These are phyloP conservation scores for Leucopsar rothschildi DNA, from an alignment of 2,113 vertebrate genomes.

Conservation along the genomic window DNA sequence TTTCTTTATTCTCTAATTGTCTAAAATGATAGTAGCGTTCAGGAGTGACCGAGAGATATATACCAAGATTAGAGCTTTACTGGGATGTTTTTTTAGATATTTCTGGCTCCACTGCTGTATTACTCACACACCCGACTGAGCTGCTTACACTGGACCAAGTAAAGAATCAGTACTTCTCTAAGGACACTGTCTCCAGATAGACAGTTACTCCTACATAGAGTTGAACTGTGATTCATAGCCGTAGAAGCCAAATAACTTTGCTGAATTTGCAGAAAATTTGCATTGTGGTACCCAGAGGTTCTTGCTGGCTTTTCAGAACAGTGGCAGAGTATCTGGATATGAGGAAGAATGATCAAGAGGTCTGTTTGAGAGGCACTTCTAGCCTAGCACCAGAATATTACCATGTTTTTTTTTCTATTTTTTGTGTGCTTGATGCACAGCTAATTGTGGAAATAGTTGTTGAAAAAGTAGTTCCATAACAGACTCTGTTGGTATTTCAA, in stretches of 20 bases:
- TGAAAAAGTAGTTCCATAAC: not conserved
- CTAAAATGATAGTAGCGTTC: not conserved
- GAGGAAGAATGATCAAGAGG: not conserved
- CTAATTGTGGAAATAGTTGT: not conserved
- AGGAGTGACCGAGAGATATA: not conserved
- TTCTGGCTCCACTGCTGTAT: not conserved
- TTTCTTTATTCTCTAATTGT: not conserved
- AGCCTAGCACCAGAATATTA: not conserved
- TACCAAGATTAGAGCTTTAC: not conserved
- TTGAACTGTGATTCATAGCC: not conserved
- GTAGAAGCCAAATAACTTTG: not conserved
- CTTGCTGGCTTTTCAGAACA: not conserved
- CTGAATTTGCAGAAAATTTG: not conserved
- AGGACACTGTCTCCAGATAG: not conserved
- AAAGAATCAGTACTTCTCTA: not conserved
- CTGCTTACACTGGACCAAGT: not conserved
- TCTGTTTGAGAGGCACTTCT: not conserved
- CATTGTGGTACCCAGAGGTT: accelerated
- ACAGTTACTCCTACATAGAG: accelerated
- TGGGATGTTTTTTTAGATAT: not conserved
- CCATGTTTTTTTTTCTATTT: not conserved
- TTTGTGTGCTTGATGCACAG: not conserved
- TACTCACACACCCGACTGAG: not conserved
- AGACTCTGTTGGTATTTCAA: not conserved
- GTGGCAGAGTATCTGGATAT: not conserved